Evolutionary conservation across 2,113 vertebrate species (phyloP), one percentile per base, ranked within the genome.

Genomic region (Clarias macrocephalus): DNA sequence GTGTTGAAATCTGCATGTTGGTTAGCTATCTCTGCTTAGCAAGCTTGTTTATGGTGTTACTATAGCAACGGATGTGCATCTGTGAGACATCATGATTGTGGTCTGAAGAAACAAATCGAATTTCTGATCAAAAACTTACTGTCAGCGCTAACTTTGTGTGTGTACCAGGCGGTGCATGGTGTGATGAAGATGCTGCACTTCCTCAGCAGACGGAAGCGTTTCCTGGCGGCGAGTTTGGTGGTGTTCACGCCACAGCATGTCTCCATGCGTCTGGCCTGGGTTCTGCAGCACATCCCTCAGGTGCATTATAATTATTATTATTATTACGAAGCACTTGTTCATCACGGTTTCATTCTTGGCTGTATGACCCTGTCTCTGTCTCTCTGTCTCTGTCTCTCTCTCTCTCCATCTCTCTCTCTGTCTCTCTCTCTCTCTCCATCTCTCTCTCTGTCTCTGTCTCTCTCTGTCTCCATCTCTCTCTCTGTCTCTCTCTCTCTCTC

Each of bases 181-280:
- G 90, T 93, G 89, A 96, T 93, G 94, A 96, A 94, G 91, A 37
- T 95, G 80, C 92, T 97, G 79, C 95, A 99, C 92, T 95, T 97
- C 91, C 92, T 99, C 87, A 97, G 96, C 86, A 94, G 96, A 83
- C 96, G 91, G 73, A 96, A 96, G 85, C 92, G 95, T 0, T 96
- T 94, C 18, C 93, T 97, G 68, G 94, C 95, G 1, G 95, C 94
- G 0, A 97, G 97, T 92, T 90, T 94, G 66, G 93, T 98, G 12
- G 94, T 93, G 23, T 99, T 99, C 92, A 96, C 96, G 63, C 95
- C 96, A 33, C 97, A 98, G 33, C 98, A 99, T 0, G 93, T 95
- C 88, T 97, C 96, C 70, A 86, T 99, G 87, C 96, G 97, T 82
- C 94, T 99, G 57, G 89, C 93, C 23, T 99, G 98, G 98, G 93